Base-by-base conservation (phyloP, 2,888 invertebrate genomes). In the Megalurothrips usitatus region DNA sequence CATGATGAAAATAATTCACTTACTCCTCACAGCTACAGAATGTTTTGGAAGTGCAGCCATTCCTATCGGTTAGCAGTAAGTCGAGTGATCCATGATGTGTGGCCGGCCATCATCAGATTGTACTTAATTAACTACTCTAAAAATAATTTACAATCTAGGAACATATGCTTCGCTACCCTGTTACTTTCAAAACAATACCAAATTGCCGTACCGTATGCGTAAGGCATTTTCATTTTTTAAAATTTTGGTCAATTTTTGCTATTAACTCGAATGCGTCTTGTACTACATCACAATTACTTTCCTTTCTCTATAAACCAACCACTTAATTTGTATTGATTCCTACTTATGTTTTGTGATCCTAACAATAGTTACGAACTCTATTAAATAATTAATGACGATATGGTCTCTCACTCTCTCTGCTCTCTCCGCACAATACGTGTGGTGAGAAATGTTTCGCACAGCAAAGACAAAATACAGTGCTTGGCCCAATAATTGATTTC, bases 141-240 rank as follows among this genome's bases (percentile, higher is more conserved):
- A 75, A 75, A 75, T 75, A 75, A 75, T 75, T 75, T 75, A 75
- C 26, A 75, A 75, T 75, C 68, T 75, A 75, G 68, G 68, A 75
- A 75, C 68, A 75, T 75, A 26, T 23, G 23, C 68, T 75, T 75
- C 26, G 26, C 68, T 75, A 75, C 68, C 68, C 68, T 75, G 68
- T 75, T 75, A 75, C 26, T 75, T 75, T 75, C 68, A 26, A 75
- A 75, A 75, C 23, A 75, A 19, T 19, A 58, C 58, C 58, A 17
- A 75, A 75, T 75, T n/a, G 26, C 68, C 58, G 17, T 58, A n/a
- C 11, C 58, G 14, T 58, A 6, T n/a, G 12, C 10, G 26, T 26
- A 23, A 26, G 23, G 68, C 68, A 26, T 23, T 58, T 58, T 58
- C 19, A 43, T 43, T 43, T 43, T 43, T 43, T 4, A 52, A 14